Evolutionary conservation across 2,113 vertebrate genomes (phyloP).

Genomic region (Tylochromis polylepis): DNA sequence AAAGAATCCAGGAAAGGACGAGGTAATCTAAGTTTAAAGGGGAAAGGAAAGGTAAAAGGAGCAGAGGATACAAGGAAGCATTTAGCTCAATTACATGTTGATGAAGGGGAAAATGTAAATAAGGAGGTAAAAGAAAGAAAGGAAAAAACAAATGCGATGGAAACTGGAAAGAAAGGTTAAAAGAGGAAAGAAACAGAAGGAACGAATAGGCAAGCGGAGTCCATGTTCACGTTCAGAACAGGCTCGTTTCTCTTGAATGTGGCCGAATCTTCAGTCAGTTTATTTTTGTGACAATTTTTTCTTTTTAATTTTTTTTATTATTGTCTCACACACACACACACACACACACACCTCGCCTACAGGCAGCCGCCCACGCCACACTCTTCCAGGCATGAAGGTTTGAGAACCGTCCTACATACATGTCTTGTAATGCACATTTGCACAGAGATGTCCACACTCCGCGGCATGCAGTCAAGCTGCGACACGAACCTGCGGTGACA

Average conservation of each 20-base stretch:
- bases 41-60: neutral
- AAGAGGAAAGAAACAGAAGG: neutral
- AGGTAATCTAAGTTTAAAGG: neutral
- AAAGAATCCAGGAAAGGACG: too few relatives aligned
- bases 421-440: neutral
- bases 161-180: fast-evolving
- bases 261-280: fast-evolving
- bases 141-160: fast-evolving
- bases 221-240: neutral
- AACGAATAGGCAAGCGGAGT: fast-evolving
- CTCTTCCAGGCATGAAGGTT: constrained; percentile 34
- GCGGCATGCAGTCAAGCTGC: neutral
- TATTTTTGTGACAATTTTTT: neutral
- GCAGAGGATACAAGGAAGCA: neutral
- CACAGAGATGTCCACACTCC: neutral
- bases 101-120: neutral
- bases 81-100: neutral
- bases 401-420: constrained; percentile 14
- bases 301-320: neutral
- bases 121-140: neutral
- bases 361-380: constrained; percentile 38
- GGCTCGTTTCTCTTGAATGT: fast-evolving
- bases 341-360: constrained; percentile 6
- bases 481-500: constrained; percentile 41
- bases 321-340: neutral